Evolutionary conservation across 2,113 vertebrate species (phyloP), one percentile per base, ranked within the genome.

Genomic region (Willisornis vidua): DNA sequence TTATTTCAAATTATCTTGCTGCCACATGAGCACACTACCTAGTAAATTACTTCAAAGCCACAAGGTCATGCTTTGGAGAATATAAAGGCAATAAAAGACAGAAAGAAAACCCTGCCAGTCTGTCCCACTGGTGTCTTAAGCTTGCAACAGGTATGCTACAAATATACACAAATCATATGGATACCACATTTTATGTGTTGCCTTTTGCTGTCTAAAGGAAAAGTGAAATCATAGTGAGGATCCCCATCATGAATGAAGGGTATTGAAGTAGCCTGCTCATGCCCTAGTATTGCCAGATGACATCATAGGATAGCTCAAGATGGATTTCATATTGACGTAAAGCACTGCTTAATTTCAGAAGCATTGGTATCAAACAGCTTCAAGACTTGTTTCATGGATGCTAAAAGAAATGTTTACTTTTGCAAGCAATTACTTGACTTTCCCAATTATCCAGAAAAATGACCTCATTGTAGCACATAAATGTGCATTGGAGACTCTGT

Each of bases 371-470:
- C 97, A 95, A 97, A 83, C 94, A 95, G 86, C 87, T 94, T 86
- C 90, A 95, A 96, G 96, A 41, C 72, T 95, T 88, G 93, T 96
- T 90, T 96, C 89, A 96, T 78, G 48, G 70, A 95, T 11, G 6
- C 96, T 94, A 94, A 96, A 97, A 95, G 88, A 88, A 97, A 97
- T 97, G 95, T 98, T 98, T 98, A 98, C 95, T 94, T 97, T 97
- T 89, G 92, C 85, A 95, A 96, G 97, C 96, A 97, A 97, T 98
- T 97, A 98, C 97, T 98, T 97, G 95, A 95, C 89, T 97, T 97
- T 94, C 90, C 89, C 82, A 98, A 91, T 98, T 97, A 97, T 96
- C 88, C 96, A 94, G 92, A 96, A 97, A 97, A 98, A 93, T 98
- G 45, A 98, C 95, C 95, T 98, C 96, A 98, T 79, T 92, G 80